Base-by-base conservation (phyloP, 64 coral and sea anemone genomes). In the Cladopsammia gracilis region DNA sequence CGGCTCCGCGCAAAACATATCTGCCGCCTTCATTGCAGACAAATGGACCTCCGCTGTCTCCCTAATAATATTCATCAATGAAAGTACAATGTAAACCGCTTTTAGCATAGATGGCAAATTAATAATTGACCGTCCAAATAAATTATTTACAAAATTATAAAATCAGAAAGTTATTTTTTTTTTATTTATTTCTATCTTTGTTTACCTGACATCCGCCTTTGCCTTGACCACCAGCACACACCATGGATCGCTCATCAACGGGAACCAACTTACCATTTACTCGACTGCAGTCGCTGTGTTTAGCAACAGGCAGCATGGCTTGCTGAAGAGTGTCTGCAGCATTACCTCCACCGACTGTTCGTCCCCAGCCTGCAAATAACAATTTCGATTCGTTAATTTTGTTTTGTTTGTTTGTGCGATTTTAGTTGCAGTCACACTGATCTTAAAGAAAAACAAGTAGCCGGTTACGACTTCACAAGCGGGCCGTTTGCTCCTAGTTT, bases 41-140 rank as follows among this genome's bases (percentile, higher is more conserved):
- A 42, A 95, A 91, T 0, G 93, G 81, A 0, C 93, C 93, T 59
- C 93, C 93, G 23, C 93, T 95, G 93, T 95, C 93, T 62, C 93
- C 93, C 78, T 90, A 3, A 45, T 52, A 58, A 14, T 7, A 58
- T 58, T 58, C 56, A 58, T 58, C 56, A 58, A 5, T 58, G 6
- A 58, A 34, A 34, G 34, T 34, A 34, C 2, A 34, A 1, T 34
- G 34, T 34, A 14, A 14, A 10, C 14, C 2, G 56, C 56, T 7
- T 10, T 58, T 58, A 58, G 8, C 7, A 58, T 58, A 0, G 56
- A 14, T 58, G 56, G 34, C 34, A 34, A 34, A 1, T 34, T 34
- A 34, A 34, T 34, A 34, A 34, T 34, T 34, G 34, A 34, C 34
- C 34, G 34, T 34, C 34, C 34, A 34, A 34, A 34, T 0, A 34